phyloP scores from a whole-genome alignment of 2,113 vertebrate genomes.

The Zosterops hypoxanthus region DNA sequence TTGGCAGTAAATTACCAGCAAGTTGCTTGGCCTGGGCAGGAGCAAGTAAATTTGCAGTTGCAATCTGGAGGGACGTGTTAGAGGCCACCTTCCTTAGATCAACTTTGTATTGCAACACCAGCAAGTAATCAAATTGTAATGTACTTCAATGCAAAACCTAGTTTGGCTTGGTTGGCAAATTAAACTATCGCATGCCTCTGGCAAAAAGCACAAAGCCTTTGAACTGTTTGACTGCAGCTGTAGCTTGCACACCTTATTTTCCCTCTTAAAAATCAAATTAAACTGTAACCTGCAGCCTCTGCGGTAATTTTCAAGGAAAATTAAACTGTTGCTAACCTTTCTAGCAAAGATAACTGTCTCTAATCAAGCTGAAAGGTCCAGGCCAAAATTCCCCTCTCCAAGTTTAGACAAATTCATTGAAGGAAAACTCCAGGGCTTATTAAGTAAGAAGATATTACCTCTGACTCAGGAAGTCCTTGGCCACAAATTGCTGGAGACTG shows the following conservation, averaged over 20 bases:
- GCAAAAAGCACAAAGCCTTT: conserved; percentile 62
- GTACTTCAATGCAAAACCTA: conserved; percentile 52
- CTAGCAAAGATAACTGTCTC: conserved; percentile 60
- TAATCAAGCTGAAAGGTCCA: conserved; percentile 36
- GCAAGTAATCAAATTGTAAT: conserved; percentile 50
- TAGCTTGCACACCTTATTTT: conserved; percentile 51
- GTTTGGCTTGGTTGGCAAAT: conserved; percentile 59
- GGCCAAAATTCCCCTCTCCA: conserved; percentile 33
- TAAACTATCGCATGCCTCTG: conserved; percentile 53
- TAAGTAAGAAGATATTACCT: conserved; percentile 16
- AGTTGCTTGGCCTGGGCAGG: neutral
- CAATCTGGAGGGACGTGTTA: conserved; percentile 42
- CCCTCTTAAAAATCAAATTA: conserved; percentile 63
- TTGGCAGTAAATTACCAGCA: neutral
- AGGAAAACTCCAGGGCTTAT: conserved; percentile 20
- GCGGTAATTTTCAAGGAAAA: conserved; percentile 41
- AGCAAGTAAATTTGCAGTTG: conserved; percentile 42
- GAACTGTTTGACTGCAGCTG: conserved; percentile 57
- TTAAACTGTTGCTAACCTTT: conserved; percentile 52
- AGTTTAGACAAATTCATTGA: conserved; percentile 38
- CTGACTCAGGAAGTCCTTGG: conserved; percentile 54
- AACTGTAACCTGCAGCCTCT: conserved; percentile 60
- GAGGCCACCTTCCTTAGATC: conserved; percentile 60
- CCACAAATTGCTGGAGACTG: conserved; percentile 13
- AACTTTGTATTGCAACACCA: conserved; percentile 56